phyloP scores from a whole-genome alignment of 1,140 invertebrate species.

The Calliopsis andreniformis region DNA sequence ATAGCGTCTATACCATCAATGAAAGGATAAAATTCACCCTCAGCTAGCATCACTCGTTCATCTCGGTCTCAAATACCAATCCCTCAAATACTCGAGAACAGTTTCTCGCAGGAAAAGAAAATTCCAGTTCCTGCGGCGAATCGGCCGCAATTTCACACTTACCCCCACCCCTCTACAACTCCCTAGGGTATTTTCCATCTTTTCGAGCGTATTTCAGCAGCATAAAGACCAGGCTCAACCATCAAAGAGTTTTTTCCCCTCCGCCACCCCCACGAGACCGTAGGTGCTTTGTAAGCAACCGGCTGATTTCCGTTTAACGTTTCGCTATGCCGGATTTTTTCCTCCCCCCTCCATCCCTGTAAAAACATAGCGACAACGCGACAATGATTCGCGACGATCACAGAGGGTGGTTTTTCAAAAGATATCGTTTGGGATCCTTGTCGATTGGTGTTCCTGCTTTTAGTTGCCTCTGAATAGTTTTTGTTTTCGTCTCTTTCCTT shows the following conservation, averaged over 20 bases:
- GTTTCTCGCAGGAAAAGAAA: slow-evolving; percentile 30
- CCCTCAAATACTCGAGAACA: not conserved
- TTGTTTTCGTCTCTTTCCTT: not conserved
- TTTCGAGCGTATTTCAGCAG: slow-evolving; percentile 65
- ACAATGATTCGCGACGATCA: slow-evolving; percentile 26
- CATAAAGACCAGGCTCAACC: slow-evolving; percentile 63
- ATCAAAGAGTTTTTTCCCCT: slow-evolving; percentile 71
- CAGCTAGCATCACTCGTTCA: not conserved
- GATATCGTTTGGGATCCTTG: not conserved
- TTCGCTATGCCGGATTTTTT: slow-evolving; percentile 58
- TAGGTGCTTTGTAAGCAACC: slow-evolving; percentile 60
- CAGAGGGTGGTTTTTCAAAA: slow-evolving; percentile 3
- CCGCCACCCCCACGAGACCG: slow-evolving; percentile 38
- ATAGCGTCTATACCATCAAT: not conserved
- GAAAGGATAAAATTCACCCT: not conserved
- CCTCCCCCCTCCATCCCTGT: slow-evolving; percentile 13
- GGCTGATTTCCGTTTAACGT: slow-evolving; percentile 76
- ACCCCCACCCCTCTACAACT: slow-evolving; percentile 21
- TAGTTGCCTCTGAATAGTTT: not conserved
- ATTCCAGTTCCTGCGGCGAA: slow-evolving; percentile 38
- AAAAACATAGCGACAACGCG: slow-evolving; percentile 49
- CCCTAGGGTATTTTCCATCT: slow-evolving; percentile 63
- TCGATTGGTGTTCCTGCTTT: not conserved
- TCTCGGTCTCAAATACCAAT: not conserved
- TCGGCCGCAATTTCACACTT: slow-evolving; percentile 76